Evolutionary conservation across 1,140 invertebrate species (phyloP), one percentile per base, ranked within the genome.

Genomic region (Neelides sp.): DNA sequence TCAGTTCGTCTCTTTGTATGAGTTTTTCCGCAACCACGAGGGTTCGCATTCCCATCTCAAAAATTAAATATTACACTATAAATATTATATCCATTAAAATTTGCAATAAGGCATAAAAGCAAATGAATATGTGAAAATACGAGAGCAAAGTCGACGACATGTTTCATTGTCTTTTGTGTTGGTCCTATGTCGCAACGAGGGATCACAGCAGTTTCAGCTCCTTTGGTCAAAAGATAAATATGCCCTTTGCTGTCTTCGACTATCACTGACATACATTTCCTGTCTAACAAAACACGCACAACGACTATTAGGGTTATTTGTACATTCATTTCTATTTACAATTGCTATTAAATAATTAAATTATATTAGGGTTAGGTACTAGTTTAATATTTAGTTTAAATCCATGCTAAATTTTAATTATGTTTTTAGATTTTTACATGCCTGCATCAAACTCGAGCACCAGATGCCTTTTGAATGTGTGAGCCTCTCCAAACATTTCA

Each of bases 201-300:
- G 24, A 88, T 71, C 0, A 89, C 71, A 22, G 80, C 69, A 35
- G 79, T 75, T 64, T 90, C 86, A 4, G 86, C 85, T 4, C 85
- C 86, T 68, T 91, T 91, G 54, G 80, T 82, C 48, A 83, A 77
- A 24, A 85, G 63, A 76, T 75, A 80, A 23, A 79, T 73, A 59
- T 75, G 68, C 2, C 64, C 68, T 8, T 63, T 54, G 2, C 62
- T 50, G 47, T 74, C 71, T 51, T 68, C 61, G 0, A 81, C 66
- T 41, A 80, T 73, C 24, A 80, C 74, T 41, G 77, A 79, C 79
- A 82, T 82, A 47, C 78, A 66, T 63, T 80, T 80, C 17, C 79
- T 69, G 26, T 71, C 72, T 69, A 52, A 10, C 48, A 64, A 30
- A 28, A n/a, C n/a, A n/a, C n/a, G n/a, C n/a, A n/a, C n/a, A n/a